Percentiles rank a stretch among this genome's conserved stretches.
These are phyloP conservation scores for Mohoua ochrocephala DNA, from an alignment of 2,113 vertebrate species.

Conservation along the genomic window DNA sequence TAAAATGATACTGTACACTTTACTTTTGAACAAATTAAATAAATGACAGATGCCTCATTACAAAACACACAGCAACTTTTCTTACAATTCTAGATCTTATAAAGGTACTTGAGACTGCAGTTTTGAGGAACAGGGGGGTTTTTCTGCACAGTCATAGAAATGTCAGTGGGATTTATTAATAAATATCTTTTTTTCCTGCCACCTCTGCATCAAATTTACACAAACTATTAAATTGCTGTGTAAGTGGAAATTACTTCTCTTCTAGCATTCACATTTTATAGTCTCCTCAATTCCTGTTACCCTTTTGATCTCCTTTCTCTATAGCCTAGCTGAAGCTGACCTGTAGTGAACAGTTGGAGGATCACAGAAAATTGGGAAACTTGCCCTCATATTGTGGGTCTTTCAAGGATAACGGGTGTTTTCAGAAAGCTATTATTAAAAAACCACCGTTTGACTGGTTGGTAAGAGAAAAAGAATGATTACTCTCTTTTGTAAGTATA, in stretches of 20 bases:
- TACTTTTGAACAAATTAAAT: background rate
- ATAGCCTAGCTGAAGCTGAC: background rate
- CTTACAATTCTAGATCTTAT: background rate
- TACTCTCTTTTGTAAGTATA: background rate
- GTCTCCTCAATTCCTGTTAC: background rate
- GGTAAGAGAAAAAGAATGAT: background rate
- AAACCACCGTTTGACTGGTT: rapidly evolving
- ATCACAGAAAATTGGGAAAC: background rate
- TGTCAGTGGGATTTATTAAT: background rate
- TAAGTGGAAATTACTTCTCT: background rate
- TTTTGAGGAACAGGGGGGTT: background rate
- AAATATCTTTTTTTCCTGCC: background rate
- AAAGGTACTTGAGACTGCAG: background rate
- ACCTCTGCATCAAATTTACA: background rate
- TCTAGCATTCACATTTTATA: background rate
- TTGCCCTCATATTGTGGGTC: background rate
- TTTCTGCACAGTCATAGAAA: background rate
- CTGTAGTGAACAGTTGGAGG: background rate
- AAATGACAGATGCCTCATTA: background rate
- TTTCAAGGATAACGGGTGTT: background rate
- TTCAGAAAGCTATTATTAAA: background rate
- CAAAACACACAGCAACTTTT: background rate
- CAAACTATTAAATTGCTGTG: background rate
- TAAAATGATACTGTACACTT: background rate
- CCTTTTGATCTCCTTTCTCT: background rate